Conservation (phyloP, 1,140 invertebrate genomes). For the Philaenus spumarius region DNA sequence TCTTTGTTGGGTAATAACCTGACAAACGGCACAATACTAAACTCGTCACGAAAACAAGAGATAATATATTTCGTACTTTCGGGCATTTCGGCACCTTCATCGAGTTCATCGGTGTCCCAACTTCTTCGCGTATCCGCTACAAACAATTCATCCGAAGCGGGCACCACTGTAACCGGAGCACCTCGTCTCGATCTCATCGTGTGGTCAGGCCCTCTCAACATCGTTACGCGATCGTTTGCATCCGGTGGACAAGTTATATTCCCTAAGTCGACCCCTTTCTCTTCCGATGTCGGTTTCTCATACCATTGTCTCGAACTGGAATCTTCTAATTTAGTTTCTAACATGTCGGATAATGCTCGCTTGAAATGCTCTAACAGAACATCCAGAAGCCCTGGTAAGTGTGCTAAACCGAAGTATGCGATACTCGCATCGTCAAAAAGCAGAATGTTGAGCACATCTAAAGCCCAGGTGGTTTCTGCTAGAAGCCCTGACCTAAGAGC, state of each 20-base stretch:
- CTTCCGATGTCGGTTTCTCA: constrained; percentile 37
- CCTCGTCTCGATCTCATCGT: constrained; percentile 74
- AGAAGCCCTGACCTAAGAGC: constrained; percentile 90
- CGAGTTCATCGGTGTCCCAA: constrained; percentile 61
- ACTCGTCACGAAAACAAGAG: constrained; percentile 79
- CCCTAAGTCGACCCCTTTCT: constrained; percentile 53
- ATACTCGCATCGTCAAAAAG: constrained; percentile 87
- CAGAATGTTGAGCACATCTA: constrained; percentile 87
- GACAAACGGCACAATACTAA: constrained; percentile 72
- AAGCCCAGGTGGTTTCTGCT: constrained; percentile 93
- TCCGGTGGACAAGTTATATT: constrained; percentile 55
- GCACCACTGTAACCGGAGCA: constrained; percentile 63
- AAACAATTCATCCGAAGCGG: constrained; percentile 70
- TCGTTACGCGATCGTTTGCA: constrained; percentile 54
- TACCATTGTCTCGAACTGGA: constrained; percentile 37
- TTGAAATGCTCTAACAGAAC: constrained; percentile 89
- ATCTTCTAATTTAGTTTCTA: constrained; percentile 49
- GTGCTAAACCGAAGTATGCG: constrained; percentile 83
- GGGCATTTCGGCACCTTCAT: constrained; percentile 37
- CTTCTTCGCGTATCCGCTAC: constrained; percentile 61
- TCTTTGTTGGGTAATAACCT: constrained; percentile 46
- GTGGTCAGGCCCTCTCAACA: constrained; percentile 66
- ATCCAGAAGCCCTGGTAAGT: constrained; percentile 89
- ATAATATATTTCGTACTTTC: constrained; percentile 67
- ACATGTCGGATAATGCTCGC: constrained; percentile 81